Conservation (phyloP, 2,888 invertebrate genomes). For the Meganola albula region DNA sequence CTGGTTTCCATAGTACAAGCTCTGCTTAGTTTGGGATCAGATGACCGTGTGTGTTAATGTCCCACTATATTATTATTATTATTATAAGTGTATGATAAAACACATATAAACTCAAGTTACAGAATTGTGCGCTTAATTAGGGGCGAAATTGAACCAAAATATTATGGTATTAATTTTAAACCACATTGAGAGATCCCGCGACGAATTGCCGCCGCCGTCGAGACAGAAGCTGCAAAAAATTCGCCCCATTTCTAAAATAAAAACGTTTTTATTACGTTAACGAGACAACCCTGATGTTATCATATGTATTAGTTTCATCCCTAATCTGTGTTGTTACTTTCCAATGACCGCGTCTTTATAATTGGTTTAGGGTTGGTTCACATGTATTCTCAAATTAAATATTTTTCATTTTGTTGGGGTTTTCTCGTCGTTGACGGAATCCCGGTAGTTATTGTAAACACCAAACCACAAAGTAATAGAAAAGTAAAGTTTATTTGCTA, state of each 20-base stretch:
- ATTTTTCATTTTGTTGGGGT: not conserved
- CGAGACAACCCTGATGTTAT: slow-evolving; percentile 67
- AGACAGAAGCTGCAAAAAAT: slow-evolving; percentile 65
- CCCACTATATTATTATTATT: too few species aligned
- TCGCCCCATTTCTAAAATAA: slow-evolving; percentile 58
- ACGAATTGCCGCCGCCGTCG: slow-evolving; percentile 61
- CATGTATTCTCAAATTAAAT: slow-evolving; percentile 28
- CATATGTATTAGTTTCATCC: slow-evolving; percentile 72
- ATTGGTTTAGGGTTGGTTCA: slow-evolving; percentile 50
- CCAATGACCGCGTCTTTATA: slow-evolving; percentile 59
- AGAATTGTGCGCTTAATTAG: too few species aligned
- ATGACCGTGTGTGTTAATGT: too few species aligned
- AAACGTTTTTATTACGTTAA: slow-evolving; percentile 70
- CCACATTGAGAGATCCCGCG: slow-evolving; percentile 38
- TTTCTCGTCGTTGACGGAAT: not conserved
- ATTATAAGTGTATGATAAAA: too few species aligned
- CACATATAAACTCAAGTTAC: too few species aligned
- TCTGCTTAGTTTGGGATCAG: too few species aligned
- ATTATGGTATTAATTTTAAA: slow-evolving; percentile 26
- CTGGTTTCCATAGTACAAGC: too few species aligned
- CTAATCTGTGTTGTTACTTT: slow-evolving; percentile 54
- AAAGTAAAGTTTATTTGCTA: too few species aligned
- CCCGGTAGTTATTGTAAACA: not conserved
- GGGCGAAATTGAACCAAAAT: not conserved
- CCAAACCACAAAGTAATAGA: too few species aligned